Conservation (phyloP, 30 jellyfish, hydroid and myxozoan species). For the Turritopsis dohrnii region DNA sequence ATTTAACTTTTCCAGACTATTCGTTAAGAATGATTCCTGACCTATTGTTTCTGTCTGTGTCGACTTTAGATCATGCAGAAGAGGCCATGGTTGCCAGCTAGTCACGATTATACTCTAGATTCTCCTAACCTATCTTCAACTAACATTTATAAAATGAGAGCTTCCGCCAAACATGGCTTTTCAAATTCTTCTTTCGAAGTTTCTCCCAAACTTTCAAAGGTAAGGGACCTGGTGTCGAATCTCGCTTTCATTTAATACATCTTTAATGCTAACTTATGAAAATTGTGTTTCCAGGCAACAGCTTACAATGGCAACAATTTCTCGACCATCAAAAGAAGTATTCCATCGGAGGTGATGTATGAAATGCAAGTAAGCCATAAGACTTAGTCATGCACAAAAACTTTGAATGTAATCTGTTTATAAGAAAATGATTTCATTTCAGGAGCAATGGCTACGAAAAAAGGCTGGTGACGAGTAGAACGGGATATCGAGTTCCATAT, state of each 20-base stretch:
- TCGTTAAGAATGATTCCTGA: not conserved
- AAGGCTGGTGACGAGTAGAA: not conserved
- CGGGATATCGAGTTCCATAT: not conserved
- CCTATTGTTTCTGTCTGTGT: not conserved
- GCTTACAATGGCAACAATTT: constrained; percentile 25
- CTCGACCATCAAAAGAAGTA: constrained; percentile 6
- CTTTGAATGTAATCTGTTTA: not conserved
- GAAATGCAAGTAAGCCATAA: constrained; percentile 1
- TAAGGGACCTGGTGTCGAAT: no score
- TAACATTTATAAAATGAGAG: constrained; percentile 5
- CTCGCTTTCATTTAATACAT: not conserved
- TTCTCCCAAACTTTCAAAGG: not conserved
- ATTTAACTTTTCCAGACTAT: not conserved
- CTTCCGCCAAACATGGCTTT: not conserved
- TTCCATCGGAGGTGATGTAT: constrained; percentile 10
- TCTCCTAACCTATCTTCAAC: not conserved
- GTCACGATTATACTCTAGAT: not conserved
- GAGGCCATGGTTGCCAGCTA: not conserved
- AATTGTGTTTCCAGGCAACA: not conserved
- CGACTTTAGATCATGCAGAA: constrained; percentile 6
- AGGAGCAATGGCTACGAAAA: not conserved
- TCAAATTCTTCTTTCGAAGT: not conserved
- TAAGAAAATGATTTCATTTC: not conserved
- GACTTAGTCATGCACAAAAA: no score
- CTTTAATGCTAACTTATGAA: not conserved